phyloP scores from a whole-genome alignment of 2,888 invertebrate genomes.

The Epinotia brunnichana region DNA sequence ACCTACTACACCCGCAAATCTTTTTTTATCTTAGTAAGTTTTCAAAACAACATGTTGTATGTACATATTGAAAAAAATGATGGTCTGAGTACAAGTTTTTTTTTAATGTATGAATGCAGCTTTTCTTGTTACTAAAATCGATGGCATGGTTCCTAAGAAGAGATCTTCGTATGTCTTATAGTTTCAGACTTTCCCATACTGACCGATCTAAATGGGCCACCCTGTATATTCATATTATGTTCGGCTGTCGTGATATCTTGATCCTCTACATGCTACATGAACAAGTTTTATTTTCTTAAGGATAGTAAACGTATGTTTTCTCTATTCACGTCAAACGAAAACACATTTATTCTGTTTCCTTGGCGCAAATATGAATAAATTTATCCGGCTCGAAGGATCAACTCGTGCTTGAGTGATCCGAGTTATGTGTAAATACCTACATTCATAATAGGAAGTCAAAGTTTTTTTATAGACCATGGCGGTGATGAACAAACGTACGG shows the following conservation, averaged over 20 bases:
- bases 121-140: no score
- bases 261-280: neutral
- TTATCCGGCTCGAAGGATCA: slow-evolving; percentile 21
- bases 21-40: no score
- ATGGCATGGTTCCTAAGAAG: no score
- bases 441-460: neutral
- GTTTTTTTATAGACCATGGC: neutral
- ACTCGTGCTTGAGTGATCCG: neutral
- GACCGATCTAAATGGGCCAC: no score
- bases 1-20: no score
- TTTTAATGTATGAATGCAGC: no score
- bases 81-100: no score
- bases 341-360: slow-evolving; percentile 5
- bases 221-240: neutral
- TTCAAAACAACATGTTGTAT: no score
- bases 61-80: no score
- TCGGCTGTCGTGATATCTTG: neutral
- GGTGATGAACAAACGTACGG: no score
- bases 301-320: neutral
- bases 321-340: neutral
- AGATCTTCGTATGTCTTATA: no score
- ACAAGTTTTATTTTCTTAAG: neutral
- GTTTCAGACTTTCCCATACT: no score
- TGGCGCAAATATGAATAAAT: neutral
- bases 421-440: neutral